Evolutionary conservation across 2,888 invertebrate species (phyloP).

Genomic region (Agrilus cyanescens): DNA sequence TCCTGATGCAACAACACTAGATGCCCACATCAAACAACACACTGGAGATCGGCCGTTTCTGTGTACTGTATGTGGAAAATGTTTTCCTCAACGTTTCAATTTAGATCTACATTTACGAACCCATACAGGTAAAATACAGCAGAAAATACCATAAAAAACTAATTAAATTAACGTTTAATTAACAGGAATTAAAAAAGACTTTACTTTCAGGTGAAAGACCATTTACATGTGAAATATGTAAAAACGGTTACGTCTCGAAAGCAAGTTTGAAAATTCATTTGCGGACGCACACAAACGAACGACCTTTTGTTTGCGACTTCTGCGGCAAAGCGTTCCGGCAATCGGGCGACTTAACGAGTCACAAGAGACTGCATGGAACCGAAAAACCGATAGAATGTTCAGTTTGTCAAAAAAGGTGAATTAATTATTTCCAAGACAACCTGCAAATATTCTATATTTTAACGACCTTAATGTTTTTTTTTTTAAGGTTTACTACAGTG

Average conservation of each 20-base stretch:
- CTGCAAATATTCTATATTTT: neutral
- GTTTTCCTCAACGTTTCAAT: constrained; percentile 36
- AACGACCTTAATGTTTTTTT: constrained; percentile 2
- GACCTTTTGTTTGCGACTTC: constrained; percentile 36
- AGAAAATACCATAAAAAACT: neutral
- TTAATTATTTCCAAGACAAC: neutral
- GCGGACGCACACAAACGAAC: constrained; percentile 37
- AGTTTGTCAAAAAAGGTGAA: constrained; percentile 34
- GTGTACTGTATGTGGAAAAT: constrained; percentile 35
- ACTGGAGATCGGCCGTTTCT: constrained; percentile 35
- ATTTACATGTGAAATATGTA: constrained; percentile 35
- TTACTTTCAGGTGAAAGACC: constrained; percentile 31
- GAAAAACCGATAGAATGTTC: constrained; percentile 37
- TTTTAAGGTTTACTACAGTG: constrained; percentile 34
- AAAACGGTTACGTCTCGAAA: constrained; percentile 36
- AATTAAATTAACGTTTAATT: neutral
- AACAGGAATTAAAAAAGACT: neutral
- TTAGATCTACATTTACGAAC: constrained; percentile 34
- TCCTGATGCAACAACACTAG: constrained; percentile 29
- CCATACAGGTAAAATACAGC: constrained; percentile 29
- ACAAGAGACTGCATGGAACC: constrained; percentile 35
- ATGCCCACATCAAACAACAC: constrained; percentile 36
- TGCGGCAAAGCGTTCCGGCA: constrained; percentile 37
- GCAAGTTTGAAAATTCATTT: constrained; percentile 37
- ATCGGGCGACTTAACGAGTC: constrained; percentile 36